These are phyloP conservation scores for Chrysotoxum bicinctum DNA, from an alignment of 2,888 invertebrate species.

Conservation along the genomic window DNA sequence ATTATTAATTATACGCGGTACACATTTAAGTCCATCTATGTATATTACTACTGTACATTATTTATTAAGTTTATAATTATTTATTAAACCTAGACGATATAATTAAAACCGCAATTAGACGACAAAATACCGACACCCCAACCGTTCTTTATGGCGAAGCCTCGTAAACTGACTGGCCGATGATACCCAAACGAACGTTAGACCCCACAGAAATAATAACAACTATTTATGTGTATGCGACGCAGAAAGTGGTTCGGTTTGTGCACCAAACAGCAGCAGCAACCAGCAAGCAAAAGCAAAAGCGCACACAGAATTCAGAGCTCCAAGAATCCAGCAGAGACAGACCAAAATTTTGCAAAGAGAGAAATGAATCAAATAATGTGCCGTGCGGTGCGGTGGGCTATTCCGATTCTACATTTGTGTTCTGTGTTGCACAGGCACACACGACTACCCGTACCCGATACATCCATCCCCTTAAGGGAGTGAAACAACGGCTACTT, in stretches of 20 bases:
- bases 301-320: constrained; percentile 41
- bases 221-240: constrained; percentile 44
- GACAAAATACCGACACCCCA: constrained; percentile 64
- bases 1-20: background rate
- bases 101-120: constrained; percentile 67
- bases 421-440: constrained; percentile 41
- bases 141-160: constrained; percentile 70
- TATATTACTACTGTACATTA: constrained; percentile 1
- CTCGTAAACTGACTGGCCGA: constrained; percentile 71
- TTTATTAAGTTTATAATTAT: constrained; percentile 64
- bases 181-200: constrained; percentile 67
- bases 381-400: constrained; percentile 1
- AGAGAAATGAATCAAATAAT: constrained; percentile 40
- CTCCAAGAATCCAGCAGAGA: constrained; percentile 49
- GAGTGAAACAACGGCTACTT: constrained; percentile 48
- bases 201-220: constrained; percentile 72
- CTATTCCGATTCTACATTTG: constrained; percentile 28
- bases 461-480: constrained; percentile 62
- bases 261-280: constrained; percentile 52
- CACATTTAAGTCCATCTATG: background rate
- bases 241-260: constrained; percentile 68
- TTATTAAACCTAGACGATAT: constrained; percentile 66
- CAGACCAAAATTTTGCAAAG: constrained; percentile 44
- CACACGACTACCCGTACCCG: constrained; percentile 26
- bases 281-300: constrained; percentile 21